These are phyloP conservation scores for Drosophila biarmipes DNA, from an alignment of 1,140 invertebrate genomes.

Conservation along the genomic window DNA sequence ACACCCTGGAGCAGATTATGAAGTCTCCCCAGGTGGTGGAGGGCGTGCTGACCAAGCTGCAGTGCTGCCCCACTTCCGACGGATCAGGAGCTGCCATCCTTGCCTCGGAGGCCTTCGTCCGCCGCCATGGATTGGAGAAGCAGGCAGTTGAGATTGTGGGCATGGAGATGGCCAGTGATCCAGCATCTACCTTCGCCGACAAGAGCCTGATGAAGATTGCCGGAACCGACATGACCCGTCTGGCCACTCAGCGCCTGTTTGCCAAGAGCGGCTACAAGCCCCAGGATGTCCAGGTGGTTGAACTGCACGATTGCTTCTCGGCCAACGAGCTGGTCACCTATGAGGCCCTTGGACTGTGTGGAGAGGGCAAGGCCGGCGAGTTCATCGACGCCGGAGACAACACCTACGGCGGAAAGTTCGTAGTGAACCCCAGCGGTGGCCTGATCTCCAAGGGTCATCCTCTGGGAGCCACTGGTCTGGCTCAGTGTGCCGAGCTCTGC, in stretches of 20 bases:
- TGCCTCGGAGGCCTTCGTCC: constrained; percentile 96
- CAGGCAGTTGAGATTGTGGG: constrained; percentile 97
- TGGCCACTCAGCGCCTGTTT: constrained; percentile 93
- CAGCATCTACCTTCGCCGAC: constrained; percentile 91
- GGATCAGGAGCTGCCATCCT: constrained; percentile 96
- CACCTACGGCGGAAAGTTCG: constrained; percentile 98
- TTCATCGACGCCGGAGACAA: constrained; percentile 97
- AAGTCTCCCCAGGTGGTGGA: constrained; percentile 94
- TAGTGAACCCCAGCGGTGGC: constrained; percentile 98
- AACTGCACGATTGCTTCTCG: constrained; percentile 99
- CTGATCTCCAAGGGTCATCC: constrained; percentile 99
- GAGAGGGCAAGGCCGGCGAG: constrained; percentile 94
- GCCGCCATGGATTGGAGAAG: constrained; percentile 90
- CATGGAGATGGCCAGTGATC: constrained; percentile 98
- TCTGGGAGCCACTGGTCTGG: constrained; percentile 97
- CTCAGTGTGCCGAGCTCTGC: constrained; percentile 97
- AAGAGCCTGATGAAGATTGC: constrained; percentile 95
- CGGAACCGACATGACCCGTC: constrained; percentile 97
- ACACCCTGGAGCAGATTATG: constrained; percentile 94
- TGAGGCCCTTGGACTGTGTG: constrained; percentile 97
- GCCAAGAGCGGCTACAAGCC: constrained; percentile 91
- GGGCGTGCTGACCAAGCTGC: constrained; percentile 96
- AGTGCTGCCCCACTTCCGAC: constrained; percentile 99
- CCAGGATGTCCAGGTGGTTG: constrained; percentile 96
- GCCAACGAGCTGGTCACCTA: constrained; percentile 99